Evolutionary conservation across 2,888 invertebrate genomes (phyloP).

Genomic region (Chaitophorus viminalis): DNA sequence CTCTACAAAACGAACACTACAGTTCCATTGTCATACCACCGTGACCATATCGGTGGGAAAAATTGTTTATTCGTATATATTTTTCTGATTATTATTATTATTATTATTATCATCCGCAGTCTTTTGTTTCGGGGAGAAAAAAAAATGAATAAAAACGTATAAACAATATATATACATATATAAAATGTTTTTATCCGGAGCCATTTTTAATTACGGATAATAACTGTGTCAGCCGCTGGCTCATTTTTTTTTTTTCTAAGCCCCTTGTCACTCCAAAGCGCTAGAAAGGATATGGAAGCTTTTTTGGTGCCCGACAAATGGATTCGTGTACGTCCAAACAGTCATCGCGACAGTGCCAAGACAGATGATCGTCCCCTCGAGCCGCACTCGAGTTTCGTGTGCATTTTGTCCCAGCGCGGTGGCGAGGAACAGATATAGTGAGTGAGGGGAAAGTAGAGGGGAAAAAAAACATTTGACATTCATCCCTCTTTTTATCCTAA

Average conservation of each 20-base stretch:
- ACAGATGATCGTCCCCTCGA: conserved; percentile 52
- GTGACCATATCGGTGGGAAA: not conserved
- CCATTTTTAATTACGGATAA: conserved; percentile 58
- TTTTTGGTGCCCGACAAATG: conserved; percentile 57
- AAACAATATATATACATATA: not conserved
- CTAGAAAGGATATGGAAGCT: conserved; percentile 52
- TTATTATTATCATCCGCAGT: not conserved
- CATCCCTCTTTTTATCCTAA: conserved; percentile 51
- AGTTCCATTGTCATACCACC: not conserved
- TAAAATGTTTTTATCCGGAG: not conserved
- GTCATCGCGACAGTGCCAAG: conserved; percentile 53
- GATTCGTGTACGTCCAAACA: conserved; percentile 62
- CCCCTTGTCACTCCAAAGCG: conserved; percentile 44
- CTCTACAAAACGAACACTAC: not conserved
- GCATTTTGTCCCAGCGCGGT: not conserved
- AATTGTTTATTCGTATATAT: conserved; percentile 13
- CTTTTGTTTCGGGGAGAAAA: conserved; percentile 31
- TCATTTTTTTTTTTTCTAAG: conserved; percentile 40
- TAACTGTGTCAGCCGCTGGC: conserved; percentile 33
- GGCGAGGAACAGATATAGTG: not conserved
- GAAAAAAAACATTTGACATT: conserved; percentile 58
- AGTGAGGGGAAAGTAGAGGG: too few species aligned
- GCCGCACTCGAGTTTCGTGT: not conserved
- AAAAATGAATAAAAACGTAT: not conserved
- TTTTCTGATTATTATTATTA: conserved; percentile 12